Percentiles rank a stretch among this genome's conserved stretches.
These are phyloP conservation scores for Empidonax alnorum DNA, from an alignment of 2,113 vertebrate genomes.

Conservation along the genomic window DNA sequence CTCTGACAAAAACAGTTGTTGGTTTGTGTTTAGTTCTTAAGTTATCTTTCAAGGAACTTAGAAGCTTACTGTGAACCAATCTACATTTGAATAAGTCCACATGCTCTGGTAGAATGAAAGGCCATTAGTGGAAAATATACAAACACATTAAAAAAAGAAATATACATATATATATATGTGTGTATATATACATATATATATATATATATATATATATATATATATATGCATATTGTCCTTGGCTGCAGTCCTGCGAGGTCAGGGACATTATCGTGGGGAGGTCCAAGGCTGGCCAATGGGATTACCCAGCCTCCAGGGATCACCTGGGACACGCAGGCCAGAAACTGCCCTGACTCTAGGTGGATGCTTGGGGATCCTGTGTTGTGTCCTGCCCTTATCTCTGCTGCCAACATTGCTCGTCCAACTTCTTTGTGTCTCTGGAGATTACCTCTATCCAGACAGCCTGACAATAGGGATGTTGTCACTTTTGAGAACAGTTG, in stretches of 20 bases:
- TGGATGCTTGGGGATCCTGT: accelerated
- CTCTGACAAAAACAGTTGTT: neutral
- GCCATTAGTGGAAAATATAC: neutral
- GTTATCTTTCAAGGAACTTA: neutral
- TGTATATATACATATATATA: neutral
- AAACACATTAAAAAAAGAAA: neutral
- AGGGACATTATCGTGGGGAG: neutral
- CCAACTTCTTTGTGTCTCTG: neutral
- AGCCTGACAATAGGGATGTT: neutral
- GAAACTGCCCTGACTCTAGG: neutral
- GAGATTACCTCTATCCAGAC: neutral
- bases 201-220: too few relatives aligned
- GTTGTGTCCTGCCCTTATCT: neutral
- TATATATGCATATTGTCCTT: neutral
- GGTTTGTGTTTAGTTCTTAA: neutral
- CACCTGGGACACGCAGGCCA: neutral
- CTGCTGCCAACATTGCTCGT: accelerated
- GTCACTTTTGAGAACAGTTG: neutral
- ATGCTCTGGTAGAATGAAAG: neutral
- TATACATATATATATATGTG: neutral
- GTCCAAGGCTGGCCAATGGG: neutral
- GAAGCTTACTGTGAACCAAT: neutral
- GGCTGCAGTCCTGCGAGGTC: neutral
- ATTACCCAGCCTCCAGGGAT: neutral
- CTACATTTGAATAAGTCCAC: neutral